Evolutionary conservation across 2,113 vertebrate species (phyloP), one percentile per base, ranked within the genome.

Genomic region (Aphyosemion australe): DNA sequence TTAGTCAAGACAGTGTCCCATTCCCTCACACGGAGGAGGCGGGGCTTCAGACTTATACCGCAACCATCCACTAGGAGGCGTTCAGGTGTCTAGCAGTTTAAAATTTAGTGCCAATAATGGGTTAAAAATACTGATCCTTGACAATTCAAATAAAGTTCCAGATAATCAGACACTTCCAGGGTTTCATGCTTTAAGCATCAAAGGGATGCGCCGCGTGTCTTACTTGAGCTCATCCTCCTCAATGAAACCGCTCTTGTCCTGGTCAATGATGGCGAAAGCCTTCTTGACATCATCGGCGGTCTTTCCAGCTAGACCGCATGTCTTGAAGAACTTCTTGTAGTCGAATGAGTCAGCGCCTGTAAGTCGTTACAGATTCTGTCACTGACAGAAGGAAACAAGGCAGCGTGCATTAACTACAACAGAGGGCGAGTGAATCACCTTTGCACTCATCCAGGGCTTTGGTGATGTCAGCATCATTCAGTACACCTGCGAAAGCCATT

Each of bases 151-250:
- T 16, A 31, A 26, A 26, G 26, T 2, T 26, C 26, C 26, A 26
- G 26, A 26, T 4, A 26, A 26, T 37, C 34, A 8, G 34, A 8
- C 34, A 37, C 34, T 37, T 26, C 26, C 26, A 37, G 15, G 2
- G 43, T 45, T 21, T 51, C 1, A 18, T 1, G 8, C 15, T 47
- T 19, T 31, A 10, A 43, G 20, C 10, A 32, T 7, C n/a, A 51
- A 34, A 13, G 0, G 9, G 43, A 56, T 18, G 37, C 16, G 18
- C 8, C 16, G 12, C 7, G 37, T 12, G 7, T 65, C 83, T 85
- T 68, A 95, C 94, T 93, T 90, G 42, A 94, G 92, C 72, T 96
- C 94, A 0, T 94, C 94, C 82, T 95, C 94, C 89, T 97, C 94
- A 46, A 93, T 93, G 88, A 89, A 95, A 32, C 92, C 90, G 46